These are phyloP conservation scores for Phaedon cochleariae DNA, from an alignment of 2,888 invertebrate species.

Conservation along the genomic window DNA sequence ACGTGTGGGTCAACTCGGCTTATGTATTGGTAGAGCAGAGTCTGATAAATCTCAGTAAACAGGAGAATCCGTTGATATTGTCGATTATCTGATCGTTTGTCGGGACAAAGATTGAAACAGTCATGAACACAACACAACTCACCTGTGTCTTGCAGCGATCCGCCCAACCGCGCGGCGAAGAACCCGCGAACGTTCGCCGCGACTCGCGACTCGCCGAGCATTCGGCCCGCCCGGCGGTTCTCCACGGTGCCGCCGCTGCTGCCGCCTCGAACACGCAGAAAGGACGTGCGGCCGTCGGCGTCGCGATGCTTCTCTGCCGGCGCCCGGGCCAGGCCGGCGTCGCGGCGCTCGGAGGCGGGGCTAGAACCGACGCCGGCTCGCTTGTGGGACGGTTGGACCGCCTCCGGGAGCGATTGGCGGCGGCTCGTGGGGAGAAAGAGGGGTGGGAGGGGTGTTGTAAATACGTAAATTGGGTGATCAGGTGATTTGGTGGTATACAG, in stretches of 20 bases:
- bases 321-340: conserved; percentile 47
- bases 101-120: too few relatives aligned
- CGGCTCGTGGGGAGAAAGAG: conserved; percentile 14
- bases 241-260: conserved; percentile 59
- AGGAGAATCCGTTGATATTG: too few relatives aligned
- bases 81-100: too few relatives aligned
- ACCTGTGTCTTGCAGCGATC: conserved; percentile 79
- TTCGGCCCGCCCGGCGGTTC: conserved; percentile 63
- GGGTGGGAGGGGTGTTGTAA: conserved; percentile 21
- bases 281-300: too few relatives aligned
- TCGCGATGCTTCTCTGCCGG: conserved; percentile 54
- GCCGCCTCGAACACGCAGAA: conserved; percentile 52
- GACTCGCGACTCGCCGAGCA: conserved; percentile 73
- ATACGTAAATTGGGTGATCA: conserved; percentile 21
- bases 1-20: too few relatives aligned
- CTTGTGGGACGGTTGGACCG: conserved; percentile 17
- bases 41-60: too few relatives aligned
- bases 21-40: too few relatives aligned
- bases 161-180: conserved; percentile 73
- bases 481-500: too few relatives aligned
- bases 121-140: conserved; percentile 51
- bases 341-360: conserved; percentile 46
- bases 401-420: conserved; percentile 50
- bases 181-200: conserved; percentile 79
- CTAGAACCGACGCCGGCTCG: conserved; percentile 43